Evolutionary conservation across 2,888 invertebrate species (phyloP), one percentile per base, ranked within the genome.

Genomic region (Tetranychus piercei): DNA sequence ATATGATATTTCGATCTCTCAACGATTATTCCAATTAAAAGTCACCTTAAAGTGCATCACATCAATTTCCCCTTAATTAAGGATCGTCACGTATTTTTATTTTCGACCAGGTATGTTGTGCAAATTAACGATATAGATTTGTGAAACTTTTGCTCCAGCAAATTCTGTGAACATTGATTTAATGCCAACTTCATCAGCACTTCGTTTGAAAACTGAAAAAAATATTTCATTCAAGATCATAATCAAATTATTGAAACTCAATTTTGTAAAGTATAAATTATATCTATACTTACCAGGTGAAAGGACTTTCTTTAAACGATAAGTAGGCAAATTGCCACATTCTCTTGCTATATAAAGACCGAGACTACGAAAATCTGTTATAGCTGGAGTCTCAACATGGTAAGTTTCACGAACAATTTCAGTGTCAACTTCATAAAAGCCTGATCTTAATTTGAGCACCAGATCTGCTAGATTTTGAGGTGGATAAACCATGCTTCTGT

Each of bases 381-480:
- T 83, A 18, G 88, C 87, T 3, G 91, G 91, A 73, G 86, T 83
- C 34, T 88, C 85, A 2, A 92, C 90, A 74, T 87, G 86, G 88
- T 91, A 90, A 66, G 88, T 87, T 80, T 88, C 87, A 77, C 89
- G 86, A 71, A 93, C 88, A 78, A 88, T 87, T 78, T 87, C 86
- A 70, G 91, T 90, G 81, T 93, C 88, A 72, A 93, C 90, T 80
- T 88, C 87, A 81, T 91, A 91, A 81, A 90, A 90, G 1, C 82
- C 82, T 76, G 79, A 79, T 82, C 87, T 87, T 87, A 92, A 89
- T 83, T 91, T 91, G 78, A 86, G 85, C 78, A 92, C 85, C 20
- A 90, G 87, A 84, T 93, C 94, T 79, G 87, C 86, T 81, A 91
- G 86, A 80, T 89, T 89, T 78, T 86, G 87, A 5, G 95, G 95